Base-by-base conservation (phyloP, 2,888 invertebrate genomes). In the Scaeva pyrastri region DNA sequence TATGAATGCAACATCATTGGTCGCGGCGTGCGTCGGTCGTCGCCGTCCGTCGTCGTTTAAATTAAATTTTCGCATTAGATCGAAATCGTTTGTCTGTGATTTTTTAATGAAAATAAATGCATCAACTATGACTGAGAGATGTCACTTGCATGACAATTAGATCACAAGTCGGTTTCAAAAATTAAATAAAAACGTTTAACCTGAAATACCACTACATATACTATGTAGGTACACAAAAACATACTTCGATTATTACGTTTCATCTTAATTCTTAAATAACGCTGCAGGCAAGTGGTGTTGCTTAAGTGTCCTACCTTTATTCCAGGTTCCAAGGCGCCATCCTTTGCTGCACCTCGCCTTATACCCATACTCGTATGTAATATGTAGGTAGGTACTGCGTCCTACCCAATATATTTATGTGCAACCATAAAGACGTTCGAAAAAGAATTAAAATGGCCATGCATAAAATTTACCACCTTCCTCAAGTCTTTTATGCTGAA, bases 111-210 rank as follows among this genome's bases (percentile, higher is more conserved):
- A 56, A 31, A 36, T 16, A 5, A 56, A 56, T 56, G 2, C 16
- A 16, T n/a, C 5, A 16, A 36, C 11, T 16, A 11, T 11, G 16
- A 11, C 36, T 16, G 5, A 12, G 2, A 2, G 48, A 66, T 77
- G 72, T 72, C 78, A 70, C 77, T 39, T 74, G 83, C 68, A 84
- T 84, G 79, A 79, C 79, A 84, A 84, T 84, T 84, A 84, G 79
- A 79, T 75, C 83, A 31, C 6, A 79, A 75, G 41, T 55, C 45
- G 56, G 39, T 68, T 39, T 55, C 1, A 41, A 23, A 41, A 78
- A 74, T 62, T 83, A 19, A 50, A 50, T 2, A 21, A 52, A 52
- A 26, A 60, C 1, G 1, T 19, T 19, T 41, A n/a, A 60, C 39
- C 21, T 12, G 19, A 60, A 36, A 41, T 41, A 39, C 23, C 7